phyloP scores from a whole-genome alignment of 2,888 invertebrate genomes.

The Sthenelais limicola region DNA sequence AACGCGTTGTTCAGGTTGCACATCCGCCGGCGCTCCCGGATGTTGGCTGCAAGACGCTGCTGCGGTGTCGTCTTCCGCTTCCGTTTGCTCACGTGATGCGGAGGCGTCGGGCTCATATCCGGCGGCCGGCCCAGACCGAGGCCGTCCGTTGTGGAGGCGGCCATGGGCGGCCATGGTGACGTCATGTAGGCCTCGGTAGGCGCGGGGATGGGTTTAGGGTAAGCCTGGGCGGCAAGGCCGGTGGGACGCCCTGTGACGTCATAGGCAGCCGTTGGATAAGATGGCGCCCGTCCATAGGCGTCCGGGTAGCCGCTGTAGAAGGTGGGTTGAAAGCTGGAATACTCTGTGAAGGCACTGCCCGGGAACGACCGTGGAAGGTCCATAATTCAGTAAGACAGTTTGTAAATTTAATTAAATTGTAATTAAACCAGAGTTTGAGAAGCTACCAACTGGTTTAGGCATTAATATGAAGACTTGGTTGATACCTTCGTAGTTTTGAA shows the following conservation, averaged over 20 bases:
- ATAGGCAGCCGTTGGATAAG: slow-evolving; percentile 7
- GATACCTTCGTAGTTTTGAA: too few species aligned
- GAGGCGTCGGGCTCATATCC: not conserved
- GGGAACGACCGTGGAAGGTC: slow-evolving; percentile 31
- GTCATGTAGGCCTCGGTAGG: not conserved
- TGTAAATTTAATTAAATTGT: too few species aligned
- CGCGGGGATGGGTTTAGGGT: not conserved
- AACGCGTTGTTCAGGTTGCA: slow-evolving; percentile 94
- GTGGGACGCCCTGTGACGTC: slow-evolving; percentile 4
- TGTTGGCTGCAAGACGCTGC: slow-evolving; percentile 87
- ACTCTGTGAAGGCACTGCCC: slow-evolving; percentile 41
- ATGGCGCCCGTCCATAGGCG: slow-evolving; percentile 6
- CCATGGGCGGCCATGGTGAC: not conserved
- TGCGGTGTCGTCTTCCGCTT: slow-evolving; percentile 54
- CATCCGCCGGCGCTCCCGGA: slow-evolving; percentile 90
- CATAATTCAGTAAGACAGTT: too few species aligned
- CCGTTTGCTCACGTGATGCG: slow-evolving; percentile 37
- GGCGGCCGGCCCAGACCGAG: not conserved
- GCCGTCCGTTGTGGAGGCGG: not conserved
- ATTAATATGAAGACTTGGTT: too few species aligned
- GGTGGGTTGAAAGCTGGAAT: slow-evolving; percentile 14
- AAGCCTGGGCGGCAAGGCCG: not conserved
- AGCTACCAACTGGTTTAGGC: too few species aligned
- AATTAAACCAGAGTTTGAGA: too few species aligned
- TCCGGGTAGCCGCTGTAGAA: slow-evolving; percentile 20